These are phyloP conservation scores for Sigmodon hispidus DNA, from an alignment of 2,113 vertebrate genomes.

Conservation along the genomic window DNA sequence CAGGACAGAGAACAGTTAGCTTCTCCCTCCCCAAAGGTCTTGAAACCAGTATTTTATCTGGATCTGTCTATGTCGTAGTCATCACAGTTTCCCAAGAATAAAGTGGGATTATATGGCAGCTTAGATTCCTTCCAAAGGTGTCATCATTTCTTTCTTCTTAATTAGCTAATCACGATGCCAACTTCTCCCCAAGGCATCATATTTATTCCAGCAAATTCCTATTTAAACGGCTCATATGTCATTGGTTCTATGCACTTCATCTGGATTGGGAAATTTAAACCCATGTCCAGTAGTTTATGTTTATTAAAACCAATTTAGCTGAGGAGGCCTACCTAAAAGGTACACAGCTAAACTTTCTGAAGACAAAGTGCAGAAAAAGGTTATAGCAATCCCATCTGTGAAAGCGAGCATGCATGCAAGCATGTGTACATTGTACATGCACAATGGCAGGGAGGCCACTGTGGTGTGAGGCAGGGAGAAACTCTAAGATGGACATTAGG, in stretches of 20 bases:
- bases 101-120: conserved; percentile 65
- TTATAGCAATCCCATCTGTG: conserved; percentile 14
- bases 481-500: background rate
- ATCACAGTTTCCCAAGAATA: conserved; percentile 66
- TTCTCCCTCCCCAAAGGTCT: conserved; percentile 36
- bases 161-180: conserved; percentile 71
- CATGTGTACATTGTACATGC: background rate
- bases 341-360: conserved; percentile 52
- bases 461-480: background rate
- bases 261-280: conserved; percentile 74
- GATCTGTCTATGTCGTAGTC: conserved; percentile 61
- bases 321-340: conserved; percentile 43
- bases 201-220: conserved; percentile 74
- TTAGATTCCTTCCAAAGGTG: conserved; percentile 78
- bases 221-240: conserved; percentile 69
- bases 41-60: conserved; percentile 74
- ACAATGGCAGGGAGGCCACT: background rate
- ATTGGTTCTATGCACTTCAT: conserved; percentile 64
- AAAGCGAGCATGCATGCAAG: background rate
- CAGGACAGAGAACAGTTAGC: background rate
- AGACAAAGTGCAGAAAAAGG: conserved; percentile 60
- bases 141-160: conserved; percentile 71
- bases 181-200: conserved; percentile 66
- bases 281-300: conserved; percentile 59
- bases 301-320: conserved; percentile 55